Evolutionary conservation across 92 coral and sea anemone species (phyloP).

Genomic region (Zoanthus sansibaricus): DNA sequence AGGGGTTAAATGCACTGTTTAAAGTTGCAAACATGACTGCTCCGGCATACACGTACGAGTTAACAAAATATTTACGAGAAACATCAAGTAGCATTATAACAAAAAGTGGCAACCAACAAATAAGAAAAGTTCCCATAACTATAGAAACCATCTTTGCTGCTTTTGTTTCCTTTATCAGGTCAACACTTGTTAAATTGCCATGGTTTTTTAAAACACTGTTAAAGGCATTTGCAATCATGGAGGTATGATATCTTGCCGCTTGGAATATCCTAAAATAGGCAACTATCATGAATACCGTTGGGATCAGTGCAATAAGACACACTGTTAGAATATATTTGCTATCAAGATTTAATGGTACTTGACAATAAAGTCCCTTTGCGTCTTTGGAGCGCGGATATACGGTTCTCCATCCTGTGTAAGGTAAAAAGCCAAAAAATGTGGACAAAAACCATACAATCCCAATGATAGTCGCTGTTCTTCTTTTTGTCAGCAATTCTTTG

Average conservation of each 20-base stretch:
- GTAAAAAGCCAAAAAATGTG: conserved; percentile 84
- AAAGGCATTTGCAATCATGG: conserved; percentile 76
- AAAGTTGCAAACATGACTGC: conserved; percentile 90
- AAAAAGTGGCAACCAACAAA: conserved; percentile 90
- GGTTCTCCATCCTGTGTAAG: conserved; percentile 95
- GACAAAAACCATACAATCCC: conserved; percentile 88
- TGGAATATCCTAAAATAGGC: conserved; percentile 87
- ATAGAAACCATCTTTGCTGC: conserved; percentile 94
- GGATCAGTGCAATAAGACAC: conserved; percentile 72
- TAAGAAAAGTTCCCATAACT: conserved; percentile 83
- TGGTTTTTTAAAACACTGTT: conserved; percentile 75
- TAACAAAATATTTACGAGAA: conserved; percentile 60
- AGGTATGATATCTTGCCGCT: conserved; percentile 85
- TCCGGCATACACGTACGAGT: conserved; percentile 92
- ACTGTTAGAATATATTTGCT: conserved; percentile 79
- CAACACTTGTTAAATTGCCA: conserved; percentile 57
- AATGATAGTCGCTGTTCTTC: conserved; percentile 81
- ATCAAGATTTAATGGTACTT: conserved; percentile 88
- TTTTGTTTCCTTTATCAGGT: conserved; percentile 83
- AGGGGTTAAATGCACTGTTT: conserved; percentile 90
- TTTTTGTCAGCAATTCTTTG: conserved; percentile 80
- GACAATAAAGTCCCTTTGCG: conserved; percentile 78
- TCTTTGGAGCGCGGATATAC: conserved; percentile 15
- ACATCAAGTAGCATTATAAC: conserved; percentile 83
- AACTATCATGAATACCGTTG: conserved; percentile 81